Evolutionary conservation across 1,140 invertebrate species (phyloP).

Genomic region (Zaprionus ghesquierei): DNA sequence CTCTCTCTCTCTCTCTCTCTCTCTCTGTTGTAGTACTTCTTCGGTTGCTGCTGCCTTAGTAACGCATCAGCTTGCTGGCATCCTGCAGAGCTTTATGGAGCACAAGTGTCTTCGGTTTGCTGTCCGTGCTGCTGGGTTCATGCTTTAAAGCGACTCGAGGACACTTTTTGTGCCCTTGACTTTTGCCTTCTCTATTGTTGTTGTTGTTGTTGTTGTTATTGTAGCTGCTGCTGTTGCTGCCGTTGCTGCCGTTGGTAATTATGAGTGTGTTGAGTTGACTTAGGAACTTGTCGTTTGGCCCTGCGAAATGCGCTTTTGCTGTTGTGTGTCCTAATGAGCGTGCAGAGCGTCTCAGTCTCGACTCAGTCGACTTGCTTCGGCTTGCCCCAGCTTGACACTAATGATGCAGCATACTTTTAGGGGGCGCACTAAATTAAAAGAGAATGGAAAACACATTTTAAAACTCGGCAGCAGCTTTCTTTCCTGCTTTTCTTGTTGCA

Average conservation of each 20-base stretch:
- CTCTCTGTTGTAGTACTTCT: slow-evolving; percentile 3
- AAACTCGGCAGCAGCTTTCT: slow-evolving; percentile 40
- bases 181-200: slow-evolving; percentile 27
- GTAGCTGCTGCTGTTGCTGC: neutral
- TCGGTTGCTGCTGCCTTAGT: neutral
- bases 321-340: slow-evolving; percentile 56
- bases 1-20: neutral
- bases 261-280: slow-evolving; percentile 49
- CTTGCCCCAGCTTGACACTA: slow-evolving; percentile 63
- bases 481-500: slow-evolving; percentile 23
- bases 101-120: slow-evolving; percentile 46
- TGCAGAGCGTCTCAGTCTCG: slow-evolving; percentile 15
- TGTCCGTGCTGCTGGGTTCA: slow-evolving; percentile 31
- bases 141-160: slow-evolving; percentile 44
- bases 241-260: slow-evolving; percentile 27
- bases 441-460: slow-evolving; percentile 67
- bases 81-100: slow-evolving; percentile 41
- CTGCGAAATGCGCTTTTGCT: slow-evolving; percentile 75
- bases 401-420: slow-evolving; percentile 76
- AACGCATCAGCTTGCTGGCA: slow-evolving; percentile 63
- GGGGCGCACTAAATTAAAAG: slow-evolving; percentile 74
- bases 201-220: neutral
- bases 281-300: slow-evolving; percentile 67
- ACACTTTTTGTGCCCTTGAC: slow-evolving; percentile 55
- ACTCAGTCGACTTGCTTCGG: slow-evolving; percentile 3